Evolutionary conservation across 2,113 vertebrate species (phyloP).

Genomic region (Chamaea fasciata): DNA sequence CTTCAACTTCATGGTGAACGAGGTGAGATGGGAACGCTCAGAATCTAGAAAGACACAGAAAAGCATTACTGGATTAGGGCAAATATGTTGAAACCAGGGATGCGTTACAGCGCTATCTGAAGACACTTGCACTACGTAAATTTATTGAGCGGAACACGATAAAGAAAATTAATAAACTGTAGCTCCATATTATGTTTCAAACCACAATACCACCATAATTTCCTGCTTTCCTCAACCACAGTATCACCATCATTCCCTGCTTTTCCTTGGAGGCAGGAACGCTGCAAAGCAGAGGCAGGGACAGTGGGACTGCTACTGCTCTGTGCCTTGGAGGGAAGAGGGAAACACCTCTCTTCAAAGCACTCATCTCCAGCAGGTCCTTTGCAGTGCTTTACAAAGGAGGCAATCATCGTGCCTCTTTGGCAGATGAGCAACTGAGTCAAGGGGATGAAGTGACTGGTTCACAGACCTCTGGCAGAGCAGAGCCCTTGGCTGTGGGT

Average conservation of each 20-base stretch:
- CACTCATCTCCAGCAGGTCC: background rate
- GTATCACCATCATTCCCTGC: background rate
- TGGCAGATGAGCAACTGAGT: background rate
- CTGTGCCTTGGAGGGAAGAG: background rate
- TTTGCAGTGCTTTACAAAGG: background rate
- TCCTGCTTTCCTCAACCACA: background rate
- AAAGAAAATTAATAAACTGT: background rate
- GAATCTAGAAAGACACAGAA: constrained; percentile 80
- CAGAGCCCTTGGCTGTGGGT: background rate
- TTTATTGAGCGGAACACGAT: background rate
- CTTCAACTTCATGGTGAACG: constrained; percentile 98
- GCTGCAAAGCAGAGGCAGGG: background rate
- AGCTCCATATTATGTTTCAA: background rate
- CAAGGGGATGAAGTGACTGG: background rate
- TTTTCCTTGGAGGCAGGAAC: background rate
- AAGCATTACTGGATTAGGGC: background rate
- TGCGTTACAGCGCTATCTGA: background rate
- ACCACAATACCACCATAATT: background rate
- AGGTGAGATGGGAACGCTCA: constrained; percentile 94
- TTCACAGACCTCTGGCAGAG: background rate
- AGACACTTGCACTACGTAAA: background rate
- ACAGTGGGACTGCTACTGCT: background rate
- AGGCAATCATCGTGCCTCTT: background rate
- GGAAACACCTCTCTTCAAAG: background rate
- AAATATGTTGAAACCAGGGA: background rate